Evolutionary conservation across 2,888 invertebrate genomes (phyloP).

Genomic region (Cantharis nigra): DNA sequence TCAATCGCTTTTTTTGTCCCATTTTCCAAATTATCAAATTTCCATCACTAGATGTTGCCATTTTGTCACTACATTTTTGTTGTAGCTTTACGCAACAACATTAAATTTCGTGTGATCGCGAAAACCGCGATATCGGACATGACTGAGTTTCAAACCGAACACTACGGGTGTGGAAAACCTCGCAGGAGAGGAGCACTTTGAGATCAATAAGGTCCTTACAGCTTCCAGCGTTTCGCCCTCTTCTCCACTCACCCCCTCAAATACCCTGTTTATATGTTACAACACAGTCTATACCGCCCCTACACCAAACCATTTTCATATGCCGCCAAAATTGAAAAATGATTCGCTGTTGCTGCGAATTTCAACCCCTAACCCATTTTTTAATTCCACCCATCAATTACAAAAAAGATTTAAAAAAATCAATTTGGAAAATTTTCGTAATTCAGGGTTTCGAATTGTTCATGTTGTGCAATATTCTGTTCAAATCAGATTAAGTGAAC

Average conservation of each 20-base stretch:
- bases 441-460: neutral
- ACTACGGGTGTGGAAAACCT: conserved; percentile 48
- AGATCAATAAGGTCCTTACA: conserved; percentile 53
- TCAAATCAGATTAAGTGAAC: neutral
- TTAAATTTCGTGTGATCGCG: conserved; percentile 29
- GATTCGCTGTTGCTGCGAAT: too few relatives aligned
- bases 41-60: conserved; percentile 46
- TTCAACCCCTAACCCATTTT: neutral
- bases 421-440: neutral
- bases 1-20: conserved; percentile 49
- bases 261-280: conserved; percentile 22
- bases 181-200: conserved; percentile 44
- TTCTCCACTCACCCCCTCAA: conserved; percentile 29
- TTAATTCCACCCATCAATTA: neutral
- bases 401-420: neutral
- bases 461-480: neutral
- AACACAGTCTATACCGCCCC: neutral
- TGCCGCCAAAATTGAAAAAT: neutral
- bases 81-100: conserved; percentile 12
- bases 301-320: neutral
- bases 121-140: conserved; percentile 35
- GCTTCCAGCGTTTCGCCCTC: conserved; percentile 44
- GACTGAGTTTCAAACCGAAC: conserved; percentile 38
- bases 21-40: conserved; percentile 39
- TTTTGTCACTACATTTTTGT: conserved; percentile 30